Evolutionary conservation across 2,888 invertebrate genomes (phyloP).

Genomic region (Hydropsyche betteni): DNA sequence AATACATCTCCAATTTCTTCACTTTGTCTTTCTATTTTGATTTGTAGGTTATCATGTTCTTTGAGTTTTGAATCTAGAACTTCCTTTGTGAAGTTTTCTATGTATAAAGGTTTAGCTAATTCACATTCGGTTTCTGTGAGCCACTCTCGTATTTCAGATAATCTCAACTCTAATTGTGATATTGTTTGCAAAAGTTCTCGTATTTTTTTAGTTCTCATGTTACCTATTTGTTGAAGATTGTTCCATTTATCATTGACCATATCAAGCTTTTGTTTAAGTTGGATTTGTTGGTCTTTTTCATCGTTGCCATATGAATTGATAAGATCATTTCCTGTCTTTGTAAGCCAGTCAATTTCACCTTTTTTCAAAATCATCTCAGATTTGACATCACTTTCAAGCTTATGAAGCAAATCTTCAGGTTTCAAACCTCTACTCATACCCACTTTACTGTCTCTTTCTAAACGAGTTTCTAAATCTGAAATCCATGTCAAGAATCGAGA

Average conservation of each 20-base stretch:
- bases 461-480: slow-evolving; percentile 71
- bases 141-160: slow-evolving; percentile 77
- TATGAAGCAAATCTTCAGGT: slow-evolving; percentile 77
- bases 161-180: slow-evolving; percentile 73
- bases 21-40: slow-evolving; percentile 79
- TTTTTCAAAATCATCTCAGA: slow-evolving; percentile 80
- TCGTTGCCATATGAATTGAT: slow-evolving; percentile 72
- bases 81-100: slow-evolving; percentile 72
- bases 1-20: slow-evolving; percentile 80
- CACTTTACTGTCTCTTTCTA: slow-evolving; percentile 68
- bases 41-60: slow-evolving; percentile 78
- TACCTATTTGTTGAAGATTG: slow-evolving; percentile 71
- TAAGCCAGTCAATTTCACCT: slow-evolving; percentile 81
- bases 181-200: slow-evolving; percentile 77
- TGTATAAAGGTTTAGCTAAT: slow-evolving; percentile 72
- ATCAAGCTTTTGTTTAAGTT: slow-evolving; percentile 66
- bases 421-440: slow-evolving; percentile 67
- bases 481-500: slow-evolving; percentile 76
- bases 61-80: slow-evolving; percentile 74
- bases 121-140: slow-evolving; percentile 77
- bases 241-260: slow-evolving; percentile 76
- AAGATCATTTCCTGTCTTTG: slow-evolving; percentile 73
- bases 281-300: slow-evolving; percentile 70
- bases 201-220: slow-evolving; percentile 75
- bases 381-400: slow-evolving; percentile 77